A percentile compares a stretch with the other conserved stretches of the same genome.
These are phyloP conservation scores for Phymanthus crucifer DNA, from an alignment of 92 coral and sea anemone species.

Conservation along the genomic window DNA sequence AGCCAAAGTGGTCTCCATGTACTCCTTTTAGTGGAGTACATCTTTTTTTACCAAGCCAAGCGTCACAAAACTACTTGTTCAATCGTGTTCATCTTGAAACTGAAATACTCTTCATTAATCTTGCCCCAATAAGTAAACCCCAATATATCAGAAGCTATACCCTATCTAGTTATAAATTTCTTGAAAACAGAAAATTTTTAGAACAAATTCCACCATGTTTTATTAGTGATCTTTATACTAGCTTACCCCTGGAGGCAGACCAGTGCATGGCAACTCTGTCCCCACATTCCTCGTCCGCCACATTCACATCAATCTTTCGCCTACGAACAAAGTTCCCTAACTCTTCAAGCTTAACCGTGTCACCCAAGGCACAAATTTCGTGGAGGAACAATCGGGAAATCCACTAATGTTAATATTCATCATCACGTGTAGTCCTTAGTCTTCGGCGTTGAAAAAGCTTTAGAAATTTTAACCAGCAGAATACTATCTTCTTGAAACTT, in stretches of 20 bases:
- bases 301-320: slow-evolving; percentile 77
- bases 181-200: too few relatives aligned
- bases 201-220: too few relatives aligned
- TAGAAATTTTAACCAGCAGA: not conserved
- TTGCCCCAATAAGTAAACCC: too few relatives aligned
- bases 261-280: slow-evolving; percentile 78
- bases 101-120: too few relatives aligned
- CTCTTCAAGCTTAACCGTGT: slow-evolving; percentile 76
- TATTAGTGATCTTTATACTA: not conserved
- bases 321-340: slow-evolving; percentile 68
- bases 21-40: too few relatives aligned
- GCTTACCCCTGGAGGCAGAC: slow-evolving; percentile 79
- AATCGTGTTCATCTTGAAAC: too few relatives aligned
- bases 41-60: too few relatives aligned
- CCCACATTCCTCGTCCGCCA: slow-evolving; percentile 86
- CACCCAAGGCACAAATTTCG: slow-evolving; percentile 78
- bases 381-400: slow-evolving; percentile 72
- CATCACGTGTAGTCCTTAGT: not conserved
- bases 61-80: too few relatives aligned
- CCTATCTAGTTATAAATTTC: too few relatives aligned
- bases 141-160: too few relatives aligned
- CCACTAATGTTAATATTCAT: slow-evolving; percentile 5
- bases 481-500: not conserved
- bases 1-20: too few relatives aligned
- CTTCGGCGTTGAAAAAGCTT: not conserved